A percentile compares a stretch with the other conserved stretches of the same genome.
These are phyloP conservation scores for Cantharis rufa DNA, from an alignment of 2,888 invertebrate species.

Conservation along the genomic window DNA sequence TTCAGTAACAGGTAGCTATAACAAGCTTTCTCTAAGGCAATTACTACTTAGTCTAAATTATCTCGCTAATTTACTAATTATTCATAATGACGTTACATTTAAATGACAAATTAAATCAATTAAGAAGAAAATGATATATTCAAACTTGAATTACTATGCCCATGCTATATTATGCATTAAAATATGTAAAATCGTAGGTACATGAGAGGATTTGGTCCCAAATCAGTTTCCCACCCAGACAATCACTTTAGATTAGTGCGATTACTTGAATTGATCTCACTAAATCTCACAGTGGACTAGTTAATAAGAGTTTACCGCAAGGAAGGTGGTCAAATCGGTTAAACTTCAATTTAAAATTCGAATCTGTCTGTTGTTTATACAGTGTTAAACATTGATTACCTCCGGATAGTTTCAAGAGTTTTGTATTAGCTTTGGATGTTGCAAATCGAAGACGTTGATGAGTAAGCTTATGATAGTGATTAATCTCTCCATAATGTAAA, in stretches of 20 bases:
- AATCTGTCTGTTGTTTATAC: neutral
- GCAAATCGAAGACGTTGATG: neutral
- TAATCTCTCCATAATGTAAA: neutral
- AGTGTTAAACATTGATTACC: neutral
- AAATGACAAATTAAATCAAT: neutral
- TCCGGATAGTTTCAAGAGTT: neutral
- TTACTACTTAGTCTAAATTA: neutral
- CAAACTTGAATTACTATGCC: neutral
- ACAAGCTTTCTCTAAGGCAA: neutral
- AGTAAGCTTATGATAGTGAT: neutral
- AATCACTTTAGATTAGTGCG: neutral
- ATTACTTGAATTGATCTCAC: neutral
- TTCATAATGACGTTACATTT: neutral
- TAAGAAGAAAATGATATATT: neutral
- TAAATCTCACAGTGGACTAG: neutral
- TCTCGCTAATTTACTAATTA: neutral
- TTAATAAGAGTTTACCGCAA: neutral
- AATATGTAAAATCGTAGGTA: neutral
- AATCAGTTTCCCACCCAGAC: neutral
- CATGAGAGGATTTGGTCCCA: neutral
- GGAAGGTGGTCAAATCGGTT: neutral
- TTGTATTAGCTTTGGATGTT: neutral
- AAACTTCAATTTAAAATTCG: neutral
- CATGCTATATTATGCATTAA: neutral
- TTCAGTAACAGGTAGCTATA: neutral